Base-by-base conservation (phyloP, 2,888 invertebrate species). In the Atherix ibis region DNA sequence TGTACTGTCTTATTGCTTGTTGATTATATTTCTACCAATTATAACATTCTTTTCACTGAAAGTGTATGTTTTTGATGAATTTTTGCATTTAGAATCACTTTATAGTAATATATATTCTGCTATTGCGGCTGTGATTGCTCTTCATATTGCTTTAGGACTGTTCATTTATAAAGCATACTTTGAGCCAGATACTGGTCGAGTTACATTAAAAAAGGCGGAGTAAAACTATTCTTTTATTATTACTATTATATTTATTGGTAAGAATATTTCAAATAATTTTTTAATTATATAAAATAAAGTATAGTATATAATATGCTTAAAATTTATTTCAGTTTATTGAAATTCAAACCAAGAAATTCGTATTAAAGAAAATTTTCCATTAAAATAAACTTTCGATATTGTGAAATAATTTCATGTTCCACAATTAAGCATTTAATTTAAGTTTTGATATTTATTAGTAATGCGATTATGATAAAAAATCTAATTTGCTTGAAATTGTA, bases 111-210 rank as follows among this genome's bases (percentile, higher is more conserved):
- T 85, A 19, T 81, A 76, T 54, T 73, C 85, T 4, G 85, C 85
- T 16, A 70, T 79, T 25, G 68, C 76, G 29, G 78, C 85, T 1
- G 73, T 87, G 8, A 48, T 82, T 5, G 71, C 77, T 5, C 61
- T 87, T 34, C 85, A 87, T 52, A 50, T 81, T 41, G 79, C 82
- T 3, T 53, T 87, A 38, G 85, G 77, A 17, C 60, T 80, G 29
- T 85, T 81, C 51, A 81, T 87, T 48, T 79, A 75, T 52, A 70
- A 69, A 48, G 84, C 84, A 0, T 85, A 83, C 54, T 73, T 71
- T 44, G 72, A 70, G 44, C 40, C 60, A 10, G 70, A 55, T 2
- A 9, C 8, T 15, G n/a, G n/a, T n/a, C n/a, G 22, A 22, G 22
- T 8, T 6, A 22, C 6, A 10, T 10, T 8, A 22, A 10, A 22